Conservation (phyloP, 2,797 vertebrate genomes). For the Pelodytes ibericus region DNA sequence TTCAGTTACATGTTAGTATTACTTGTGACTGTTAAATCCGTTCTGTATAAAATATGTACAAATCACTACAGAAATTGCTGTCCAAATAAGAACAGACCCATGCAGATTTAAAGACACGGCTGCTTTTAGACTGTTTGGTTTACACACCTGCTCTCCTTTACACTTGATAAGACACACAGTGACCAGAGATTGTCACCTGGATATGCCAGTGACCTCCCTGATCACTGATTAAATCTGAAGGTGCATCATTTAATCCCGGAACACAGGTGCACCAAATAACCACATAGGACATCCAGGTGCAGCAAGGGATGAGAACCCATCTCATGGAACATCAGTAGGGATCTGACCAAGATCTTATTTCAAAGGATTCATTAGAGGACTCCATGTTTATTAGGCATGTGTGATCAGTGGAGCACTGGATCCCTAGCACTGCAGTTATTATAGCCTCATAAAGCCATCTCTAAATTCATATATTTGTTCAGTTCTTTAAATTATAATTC, state of each 20-base stretch:
- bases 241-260: background rate
- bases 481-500: too few relatives aligned
- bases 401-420: slow-evolving; percentile 45
- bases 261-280: slow-evolving; percentile 39
- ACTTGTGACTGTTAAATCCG: too few relatives aligned
- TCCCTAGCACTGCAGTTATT: slow-evolving; percentile 3
- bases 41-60: too few relatives aligned
- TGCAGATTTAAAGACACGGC: too few relatives aligned
- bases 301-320: slow-evolving; percentile 17
- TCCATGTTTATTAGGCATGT: slow-evolving; percentile 15
- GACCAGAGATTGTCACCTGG: background rate
- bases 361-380: slow-evolving; percentile 51
- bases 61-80: too few relatives aligned
- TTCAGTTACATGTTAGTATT: too few relatives aligned
- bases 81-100: too few relatives aligned
- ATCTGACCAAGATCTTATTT: slow-evolving; percentile 37
- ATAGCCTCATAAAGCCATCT: too few relatives aligned
- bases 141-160: background rate
- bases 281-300: slow-evolving; percentile 48
- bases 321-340: background rate
- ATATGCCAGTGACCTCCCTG: slow-evolving; percentile 22
- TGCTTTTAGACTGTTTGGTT: background rate
- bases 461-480: too few relatives aligned
- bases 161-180: background rate
- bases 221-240: slow-evolving; percentile 24